These are phyloP conservation scores for Gracilinanus agilis DNA, from an alignment of 2,113 vertebrate species.

Conservation along the genomic window DNA sequence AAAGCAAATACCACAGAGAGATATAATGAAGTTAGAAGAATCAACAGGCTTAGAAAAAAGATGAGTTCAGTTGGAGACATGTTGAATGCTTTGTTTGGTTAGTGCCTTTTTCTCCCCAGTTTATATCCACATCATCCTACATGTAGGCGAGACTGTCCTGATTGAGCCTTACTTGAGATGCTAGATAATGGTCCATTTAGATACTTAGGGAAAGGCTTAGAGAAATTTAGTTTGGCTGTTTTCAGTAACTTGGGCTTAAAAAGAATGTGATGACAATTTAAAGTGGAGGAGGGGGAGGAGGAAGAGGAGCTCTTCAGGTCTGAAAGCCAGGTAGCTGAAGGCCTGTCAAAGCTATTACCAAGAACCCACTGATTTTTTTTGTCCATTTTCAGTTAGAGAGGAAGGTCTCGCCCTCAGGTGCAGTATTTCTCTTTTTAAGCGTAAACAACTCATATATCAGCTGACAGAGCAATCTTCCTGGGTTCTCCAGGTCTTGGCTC, in stretches of 20 bases:
- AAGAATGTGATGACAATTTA: not conserved
- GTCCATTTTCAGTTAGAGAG: conserved; percentile 51
- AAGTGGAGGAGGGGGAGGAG: not conserved
- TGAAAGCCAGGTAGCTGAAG: conserved; percentile 27
- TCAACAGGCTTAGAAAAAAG: not conserved
- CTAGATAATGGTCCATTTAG: conserved; percentile 58
- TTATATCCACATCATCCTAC: not conserved
- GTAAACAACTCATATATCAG: not conserved
- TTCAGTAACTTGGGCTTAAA: conserved; percentile 48
- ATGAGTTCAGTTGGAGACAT: not conserved
- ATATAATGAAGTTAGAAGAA: not conserved
- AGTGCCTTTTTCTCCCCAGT: not conserved
- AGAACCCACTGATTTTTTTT: conserved; percentile 27
- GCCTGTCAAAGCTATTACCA: not conserved
- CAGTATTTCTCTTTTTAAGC: conserved; percentile 2
- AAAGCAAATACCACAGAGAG: not conserved
- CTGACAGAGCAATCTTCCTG: accelerated
- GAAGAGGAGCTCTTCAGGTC: conserved; percentile 12
- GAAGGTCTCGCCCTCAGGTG: not conserved
- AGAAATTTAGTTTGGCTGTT: conserved; percentile 56
- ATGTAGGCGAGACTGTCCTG: not conserved
- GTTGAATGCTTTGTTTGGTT: not conserved
- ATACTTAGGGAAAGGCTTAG: conserved; percentile 61
- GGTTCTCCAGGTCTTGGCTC: conserved; percentile 1
- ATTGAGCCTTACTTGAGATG: conserved; percentile 36